These are phyloP conservation scores for Lathronympha strigana DNA, from an alignment of 2,888 invertebrate genomes.

Conservation along the genomic window DNA sequence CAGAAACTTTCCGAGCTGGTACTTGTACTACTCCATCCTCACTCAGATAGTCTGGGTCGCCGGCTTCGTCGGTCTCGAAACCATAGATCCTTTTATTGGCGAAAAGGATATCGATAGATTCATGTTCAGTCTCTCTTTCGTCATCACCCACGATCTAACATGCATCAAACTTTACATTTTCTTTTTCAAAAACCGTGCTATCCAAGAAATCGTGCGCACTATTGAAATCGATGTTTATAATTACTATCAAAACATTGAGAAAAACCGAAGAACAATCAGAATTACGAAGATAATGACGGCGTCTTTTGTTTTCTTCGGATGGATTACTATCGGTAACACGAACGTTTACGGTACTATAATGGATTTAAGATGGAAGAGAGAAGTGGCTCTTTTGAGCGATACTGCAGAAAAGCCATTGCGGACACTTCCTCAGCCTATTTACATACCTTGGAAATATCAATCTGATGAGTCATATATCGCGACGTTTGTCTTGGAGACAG, in stretches of 20 bases:
- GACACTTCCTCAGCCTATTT: conserved; percentile 75
- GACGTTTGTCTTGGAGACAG: conserved; percentile 70
- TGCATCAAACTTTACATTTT: conserved; percentile 74
- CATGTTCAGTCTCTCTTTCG: conserved; percentile 79
- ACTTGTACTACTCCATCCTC: conserved; percentile 69
- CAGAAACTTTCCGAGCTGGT: conserved; percentile 69
- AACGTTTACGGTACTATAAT: conserved; percentile 70
- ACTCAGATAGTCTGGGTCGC: conserved; percentile 74
- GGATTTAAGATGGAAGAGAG: conserved; percentile 69
- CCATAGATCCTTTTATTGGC: conserved; percentile 77
- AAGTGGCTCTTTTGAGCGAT: conserved; percentile 60
- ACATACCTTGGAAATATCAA: conserved; percentile 78
- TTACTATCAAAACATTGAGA: conserved; percentile 69
- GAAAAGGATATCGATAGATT: conserved; percentile 75
- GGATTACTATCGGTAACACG: conserved; percentile 74
- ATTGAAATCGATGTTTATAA: conserved; percentile 67
- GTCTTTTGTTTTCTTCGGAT: conserved; percentile 73
- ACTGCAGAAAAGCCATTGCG: conserved; percentile 58
- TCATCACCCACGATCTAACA: conserved; percentile 77
- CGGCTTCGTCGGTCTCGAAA: conserved; percentile 76
- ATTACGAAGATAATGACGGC: conserved; percentile 65
- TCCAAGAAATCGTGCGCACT: conserved; percentile 71
- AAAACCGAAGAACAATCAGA: conserved; percentile 62
- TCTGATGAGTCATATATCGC: conserved; percentile 63
- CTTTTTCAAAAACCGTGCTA: conserved; percentile 70